phyloP scores from a whole-genome alignment of 2,113 vertebrate genomes.

The Chlorodrepanis virens region DNA sequence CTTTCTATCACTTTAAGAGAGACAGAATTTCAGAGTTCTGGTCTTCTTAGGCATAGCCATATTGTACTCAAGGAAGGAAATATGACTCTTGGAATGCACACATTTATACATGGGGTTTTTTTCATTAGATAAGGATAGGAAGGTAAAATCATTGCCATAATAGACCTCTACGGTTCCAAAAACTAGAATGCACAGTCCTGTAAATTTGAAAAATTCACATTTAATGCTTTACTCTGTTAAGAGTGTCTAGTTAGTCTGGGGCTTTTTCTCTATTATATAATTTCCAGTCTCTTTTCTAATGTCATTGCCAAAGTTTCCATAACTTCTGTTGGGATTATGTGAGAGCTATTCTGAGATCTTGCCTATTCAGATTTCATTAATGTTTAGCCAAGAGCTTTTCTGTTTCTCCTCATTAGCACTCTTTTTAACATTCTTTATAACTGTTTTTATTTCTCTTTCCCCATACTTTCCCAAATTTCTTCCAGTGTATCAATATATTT shows the following conservation, averaged over 20 bases:
- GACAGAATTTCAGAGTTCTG: background rate
- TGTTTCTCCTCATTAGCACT: background rate
- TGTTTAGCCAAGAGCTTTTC: background rate
- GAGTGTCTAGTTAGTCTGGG: background rate
- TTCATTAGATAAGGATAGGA: background rate
- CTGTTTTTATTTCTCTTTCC: background rate
- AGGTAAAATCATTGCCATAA: background rate
- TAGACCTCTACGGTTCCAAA: background rate
- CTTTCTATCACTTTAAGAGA: background rate
- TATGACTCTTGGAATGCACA: background rate
- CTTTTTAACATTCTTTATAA: background rate
- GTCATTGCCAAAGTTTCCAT: background rate
- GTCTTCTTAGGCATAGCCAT: background rate
- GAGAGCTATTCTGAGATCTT: background rate
- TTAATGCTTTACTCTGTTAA: background rate
- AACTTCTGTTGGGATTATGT: background rate
- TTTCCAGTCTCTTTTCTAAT: background rate
- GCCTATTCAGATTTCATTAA: background rate
- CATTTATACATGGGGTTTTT: background rate
- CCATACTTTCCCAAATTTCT: background rate
- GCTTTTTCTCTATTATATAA: background rate
- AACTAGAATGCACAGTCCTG: background rate
- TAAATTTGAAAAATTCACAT: background rate
- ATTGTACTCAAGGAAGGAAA: background rate
- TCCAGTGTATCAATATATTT: background rate